These are phyloP conservation scores for Dryobota labecula DNA, from an alignment of 2,888 invertebrate species.

Conservation along the genomic window DNA sequence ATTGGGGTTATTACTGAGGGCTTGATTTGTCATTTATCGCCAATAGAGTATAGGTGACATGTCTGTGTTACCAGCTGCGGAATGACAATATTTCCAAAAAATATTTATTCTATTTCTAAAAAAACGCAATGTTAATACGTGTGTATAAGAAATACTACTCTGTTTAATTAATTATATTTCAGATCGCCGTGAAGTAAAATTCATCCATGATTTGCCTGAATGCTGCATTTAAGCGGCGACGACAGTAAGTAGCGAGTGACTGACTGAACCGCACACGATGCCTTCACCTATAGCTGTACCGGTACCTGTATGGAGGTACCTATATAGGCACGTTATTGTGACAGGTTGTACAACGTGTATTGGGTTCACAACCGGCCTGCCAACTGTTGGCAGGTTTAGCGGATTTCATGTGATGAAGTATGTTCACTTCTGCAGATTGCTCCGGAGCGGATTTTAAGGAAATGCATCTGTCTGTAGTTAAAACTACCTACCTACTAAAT, in stretches of 20 bases:
- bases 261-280: not conserved
- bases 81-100: too few species aligned
- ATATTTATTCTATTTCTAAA: too few species aligned
- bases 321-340: constrained; percentile 4
- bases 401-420: not conserved
- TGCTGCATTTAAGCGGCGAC: constrained; percentile 1
- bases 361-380: constrained; percentile 13
- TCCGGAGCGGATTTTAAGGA: not conserved
- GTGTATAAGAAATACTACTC: too few species aligned
- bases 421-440: too few species aligned
- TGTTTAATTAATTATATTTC: too few species aligned
- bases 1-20: too few species aligned
- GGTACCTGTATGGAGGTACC: not conserved
- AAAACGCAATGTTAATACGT: too few species aligned
- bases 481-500: not conserved
- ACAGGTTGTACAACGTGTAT: constrained; percentile 34
- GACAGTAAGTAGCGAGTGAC: too few species aligned
- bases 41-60: too few species aligned
- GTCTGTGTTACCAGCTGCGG: too few species aligned
- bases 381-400: constrained; percentile 4
- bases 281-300: not conserved
- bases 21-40: too few species aligned
- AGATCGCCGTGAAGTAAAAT: too few species aligned
- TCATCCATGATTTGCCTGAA: constrained; percentile 13
- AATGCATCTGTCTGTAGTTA: not conserved